Evolutionary conservation across 2,797 vertebrate genomes (phyloP).

Genomic region (Thunnus albacares): DNA sequence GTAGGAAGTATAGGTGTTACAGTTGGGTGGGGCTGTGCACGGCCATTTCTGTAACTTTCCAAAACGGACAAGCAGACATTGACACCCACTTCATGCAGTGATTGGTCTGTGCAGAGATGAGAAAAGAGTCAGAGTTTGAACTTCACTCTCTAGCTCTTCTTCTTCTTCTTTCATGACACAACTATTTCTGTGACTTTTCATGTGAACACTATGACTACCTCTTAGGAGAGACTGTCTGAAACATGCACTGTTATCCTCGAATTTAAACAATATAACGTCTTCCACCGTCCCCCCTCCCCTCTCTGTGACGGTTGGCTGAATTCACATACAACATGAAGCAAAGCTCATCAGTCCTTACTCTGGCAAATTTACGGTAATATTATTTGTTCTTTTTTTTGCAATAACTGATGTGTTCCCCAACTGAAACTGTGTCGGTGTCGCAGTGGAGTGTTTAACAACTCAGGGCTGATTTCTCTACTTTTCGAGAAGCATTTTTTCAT

Average conservation of each 20-base stretch:
- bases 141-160: not conserved
- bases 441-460: not conserved
- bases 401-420: too few species aligned
- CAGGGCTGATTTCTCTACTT: not conserved
- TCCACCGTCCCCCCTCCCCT: too few species aligned
- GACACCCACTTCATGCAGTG: too few species aligned
- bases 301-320: too few species aligned
- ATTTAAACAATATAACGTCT: not conserved
- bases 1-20: not conserved
- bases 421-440: not conserved
- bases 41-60: too few species aligned
- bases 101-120: too few species aligned
- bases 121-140: not conserved
- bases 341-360: too few species aligned
- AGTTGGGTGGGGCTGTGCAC: not conserved
- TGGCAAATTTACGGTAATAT: not conserved
- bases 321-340: too few species aligned
- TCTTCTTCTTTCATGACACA: not conserved
- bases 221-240: too few species aligned
- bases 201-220: not conserved
- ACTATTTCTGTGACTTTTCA: not conserved
- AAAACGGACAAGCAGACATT: too few species aligned
- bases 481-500: not conserved
- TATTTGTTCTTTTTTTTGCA: too few species aligned
- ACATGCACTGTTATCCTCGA: not conserved